Percentiles rank a stretch among this genome's conserved stretches.
Conservation (phyloP, 2,888 invertebrate species). For the Drosophila nr. medialis region DNA sequence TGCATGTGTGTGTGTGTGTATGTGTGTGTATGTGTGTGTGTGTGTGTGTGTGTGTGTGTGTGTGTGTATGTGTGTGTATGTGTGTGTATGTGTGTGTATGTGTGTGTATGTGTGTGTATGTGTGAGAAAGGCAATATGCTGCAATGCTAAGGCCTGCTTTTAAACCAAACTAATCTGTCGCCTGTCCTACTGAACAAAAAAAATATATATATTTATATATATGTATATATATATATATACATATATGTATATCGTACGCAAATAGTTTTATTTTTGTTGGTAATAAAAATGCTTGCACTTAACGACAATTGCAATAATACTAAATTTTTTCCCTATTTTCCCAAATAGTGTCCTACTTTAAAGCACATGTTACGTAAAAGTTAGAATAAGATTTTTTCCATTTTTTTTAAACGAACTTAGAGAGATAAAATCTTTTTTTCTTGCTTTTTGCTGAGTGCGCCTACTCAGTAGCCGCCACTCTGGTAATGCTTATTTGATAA, state of each 20-base stretch:
- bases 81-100: not conserved
- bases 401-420: not conserved
- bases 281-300: not conserved
- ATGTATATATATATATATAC: not conserved
- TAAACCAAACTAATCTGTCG: not conserved
- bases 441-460: conserved; percentile 1
- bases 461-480: conserved; percentile 8
- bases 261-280: not conserved
- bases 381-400: not conserved
- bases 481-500: conserved; percentile 78
- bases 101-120: not conserved
- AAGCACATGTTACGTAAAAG: not conserved
- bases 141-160: conserved; percentile 20
- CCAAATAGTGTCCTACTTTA: not conserved
- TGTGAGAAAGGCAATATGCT: conserved; percentile 33
- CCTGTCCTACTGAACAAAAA: not conserved
- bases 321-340: not conserved
- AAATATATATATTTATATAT: not conserved
- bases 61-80: conserved; percentile 10
- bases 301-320: not conserved
- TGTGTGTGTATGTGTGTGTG: not conserved
- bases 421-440: not conserved
- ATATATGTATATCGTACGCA: not conserved
- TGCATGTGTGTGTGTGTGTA: conserved; percentile 11
- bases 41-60: conserved; percentile 8